Percentiles rank a stretch among this genome's conserved stretches.
Evolutionary conservation across 2,797 vertebrate species (phyloP).

Genomic region (Merluccius polli): DNA sequence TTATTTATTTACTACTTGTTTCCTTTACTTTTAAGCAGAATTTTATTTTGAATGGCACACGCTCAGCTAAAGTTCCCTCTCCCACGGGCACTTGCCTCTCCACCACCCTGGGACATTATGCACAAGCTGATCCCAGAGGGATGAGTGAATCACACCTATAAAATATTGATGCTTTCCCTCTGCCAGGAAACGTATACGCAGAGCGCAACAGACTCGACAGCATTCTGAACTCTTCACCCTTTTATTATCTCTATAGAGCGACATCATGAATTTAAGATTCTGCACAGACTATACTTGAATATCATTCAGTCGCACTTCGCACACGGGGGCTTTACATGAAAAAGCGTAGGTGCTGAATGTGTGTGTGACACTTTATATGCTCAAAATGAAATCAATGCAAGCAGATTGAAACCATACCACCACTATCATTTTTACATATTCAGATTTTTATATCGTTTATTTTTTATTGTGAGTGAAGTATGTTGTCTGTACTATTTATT

Average conservation of each 20-base stretch:
- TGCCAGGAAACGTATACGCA: constrained; percentile 15
- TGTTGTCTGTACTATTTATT: not conserved
- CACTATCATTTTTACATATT: constrained; percentile 10
- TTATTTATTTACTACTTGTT: not conserved
- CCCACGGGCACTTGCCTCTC: constrained; percentile 5
- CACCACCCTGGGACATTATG: constrained; percentile 14
- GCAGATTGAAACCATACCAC: not conserved
- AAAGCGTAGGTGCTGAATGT: not conserved
- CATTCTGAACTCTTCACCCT: constrained; percentile 11
- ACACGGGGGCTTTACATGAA: not conserved
- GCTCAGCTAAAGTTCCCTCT: not conserved
- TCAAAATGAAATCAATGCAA: not conserved
- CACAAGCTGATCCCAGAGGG: constrained; percentile 11
- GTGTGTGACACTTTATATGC: not conserved
- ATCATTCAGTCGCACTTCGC: not conserved
- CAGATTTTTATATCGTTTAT: not conserved
- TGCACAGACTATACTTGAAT: not conserved
- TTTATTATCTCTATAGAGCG: not conserved
- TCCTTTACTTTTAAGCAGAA: not conserved
- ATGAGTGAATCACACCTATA: constrained; percentile 34
- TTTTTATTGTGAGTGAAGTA: not conserved
- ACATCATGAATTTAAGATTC: not conserved
- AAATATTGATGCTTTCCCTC: constrained; percentile 52
- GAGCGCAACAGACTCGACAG: constrained; percentile 15
- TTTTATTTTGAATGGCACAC: not conserved